A percentile compares a stretch with the other conserved stretches of the same genome.
Conservation (phyloP, 2,113 vertebrate genomes). For the Channa maculata region DNA sequence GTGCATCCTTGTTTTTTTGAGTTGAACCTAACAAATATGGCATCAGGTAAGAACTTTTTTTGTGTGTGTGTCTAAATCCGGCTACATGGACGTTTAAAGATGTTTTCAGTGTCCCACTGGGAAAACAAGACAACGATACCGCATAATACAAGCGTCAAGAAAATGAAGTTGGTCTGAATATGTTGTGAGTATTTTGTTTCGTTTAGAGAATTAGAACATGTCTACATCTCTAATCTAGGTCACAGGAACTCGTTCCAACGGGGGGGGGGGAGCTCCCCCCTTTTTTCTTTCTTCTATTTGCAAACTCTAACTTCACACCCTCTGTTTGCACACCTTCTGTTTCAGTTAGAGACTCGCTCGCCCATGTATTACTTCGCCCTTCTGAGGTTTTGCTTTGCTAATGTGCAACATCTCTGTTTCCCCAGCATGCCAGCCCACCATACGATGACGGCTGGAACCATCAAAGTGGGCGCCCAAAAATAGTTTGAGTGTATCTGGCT, state of each 20-base stretch:
- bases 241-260: slow-evolving; percentile 32
- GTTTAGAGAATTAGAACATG: slow-evolving; percentile 39
- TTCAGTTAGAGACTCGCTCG: slow-evolving; percentile 12
- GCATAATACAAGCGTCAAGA: slow-evolving; percentile 22
- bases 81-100: slow-evolving; percentile 17
- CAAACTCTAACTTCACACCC: slow-evolving; percentile 7
- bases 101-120: slow-evolving; percentile 8
- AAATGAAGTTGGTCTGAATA: slow-evolving; percentile 22
- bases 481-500: slow-evolving; percentile 37
- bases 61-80: background rate
- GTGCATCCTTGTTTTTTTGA: slow-evolving; percentile 33
- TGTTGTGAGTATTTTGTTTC: slow-evolving; percentile 35
- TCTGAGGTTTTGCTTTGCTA: slow-evolving; percentile 57
- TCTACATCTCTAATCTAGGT: slow-evolving; percentile 50
- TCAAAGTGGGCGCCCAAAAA: slow-evolving; percentile 54
- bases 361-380: too few relatives aligned
- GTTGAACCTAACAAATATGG: background rate
- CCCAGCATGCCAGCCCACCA: slow-evolving; percentile 31
- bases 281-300: background rate
- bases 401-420: slow-evolving; percentile 61
- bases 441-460: slow-evolving; percentile 26
- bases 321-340: slow-evolving; percentile 21
- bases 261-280: background rate
- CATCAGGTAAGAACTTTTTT: slow-evolving; percentile 15
- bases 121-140: background rate